Conservation (phyloP, 1,140 invertebrate genomes). For the Aphidius ervi region DNA sequence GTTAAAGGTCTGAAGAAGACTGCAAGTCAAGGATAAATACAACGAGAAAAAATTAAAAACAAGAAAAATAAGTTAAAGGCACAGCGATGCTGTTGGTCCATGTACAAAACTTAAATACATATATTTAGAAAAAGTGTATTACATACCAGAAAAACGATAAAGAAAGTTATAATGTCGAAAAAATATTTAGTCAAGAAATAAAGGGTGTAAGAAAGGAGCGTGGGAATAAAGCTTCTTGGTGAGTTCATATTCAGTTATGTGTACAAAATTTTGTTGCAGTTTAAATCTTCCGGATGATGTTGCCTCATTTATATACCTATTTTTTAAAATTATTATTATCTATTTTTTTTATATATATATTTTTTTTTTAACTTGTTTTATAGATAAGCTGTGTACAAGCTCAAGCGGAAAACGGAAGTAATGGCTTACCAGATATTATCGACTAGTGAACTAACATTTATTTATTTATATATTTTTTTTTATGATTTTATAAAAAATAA, state of each 20-base stretch:
- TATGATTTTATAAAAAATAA: too few species aligned
- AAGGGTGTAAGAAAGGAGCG: neutral
- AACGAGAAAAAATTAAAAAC: too few species aligned
- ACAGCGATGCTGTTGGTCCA: too few species aligned
- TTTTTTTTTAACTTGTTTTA: slow-evolving; percentile 5
- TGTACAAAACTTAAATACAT: too few species aligned
- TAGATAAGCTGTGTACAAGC: slow-evolving; percentile 30
- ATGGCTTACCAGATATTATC: slow-evolving; percentile 35
- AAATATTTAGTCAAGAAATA: neutral
- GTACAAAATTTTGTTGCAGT: slow-evolving; percentile 10
- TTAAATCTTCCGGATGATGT: slow-evolving; percentile 24
- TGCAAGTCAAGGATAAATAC: too few species aligned
- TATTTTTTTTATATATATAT: slow-evolving; percentile 1
- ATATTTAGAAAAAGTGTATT: neutral
- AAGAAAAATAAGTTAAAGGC: too few species aligned
- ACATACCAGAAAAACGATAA: neutral
- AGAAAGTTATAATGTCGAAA: slow-evolving; percentile 1
- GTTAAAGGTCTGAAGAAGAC: too few species aligned
- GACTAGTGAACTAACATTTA: slow-evolving; percentile 21
- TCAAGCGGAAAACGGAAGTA: slow-evolving; percentile 30
- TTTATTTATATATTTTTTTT: neutral
- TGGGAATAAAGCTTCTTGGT: slow-evolving; percentile 3
- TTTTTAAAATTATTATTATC: neutral
- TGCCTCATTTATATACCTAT: slow-evolving; percentile 1
- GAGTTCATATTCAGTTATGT: slow-evolving; percentile 2